phyloP scores from a whole-genome alignment of 2,797 vertebrate species.

The Cyclura pinguis region DNA sequence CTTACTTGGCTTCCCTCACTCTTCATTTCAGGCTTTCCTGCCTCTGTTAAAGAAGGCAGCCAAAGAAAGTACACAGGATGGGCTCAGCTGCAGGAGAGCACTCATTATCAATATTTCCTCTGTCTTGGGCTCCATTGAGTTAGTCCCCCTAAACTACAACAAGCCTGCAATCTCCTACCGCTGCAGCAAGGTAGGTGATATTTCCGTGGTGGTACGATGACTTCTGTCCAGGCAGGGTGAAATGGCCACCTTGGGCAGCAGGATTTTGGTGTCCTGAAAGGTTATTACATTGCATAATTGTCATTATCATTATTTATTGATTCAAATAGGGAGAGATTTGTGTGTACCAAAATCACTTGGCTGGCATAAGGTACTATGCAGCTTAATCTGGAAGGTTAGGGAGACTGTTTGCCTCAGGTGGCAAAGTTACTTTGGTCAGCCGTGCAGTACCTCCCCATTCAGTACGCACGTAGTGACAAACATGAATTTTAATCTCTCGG shows the following conservation, averaged over 20 bases:
- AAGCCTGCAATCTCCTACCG: constrained; percentile 69
- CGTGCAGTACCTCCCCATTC: not conserved
- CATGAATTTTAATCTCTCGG: not conserved
- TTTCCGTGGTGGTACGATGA: not conserved
- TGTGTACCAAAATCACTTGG: not conserved
- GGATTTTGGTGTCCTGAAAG: too few species aligned
- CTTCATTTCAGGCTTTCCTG: constrained; percentile 76
- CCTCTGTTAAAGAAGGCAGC: constrained; percentile 77
- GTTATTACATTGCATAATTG: too few species aligned
- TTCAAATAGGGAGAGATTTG: too few species aligned
- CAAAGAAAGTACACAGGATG: constrained; percentile 60
- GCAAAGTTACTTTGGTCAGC: not conserved
- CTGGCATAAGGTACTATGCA: not conserved
- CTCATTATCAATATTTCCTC: constrained; percentile 81
- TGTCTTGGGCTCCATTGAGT: constrained; percentile 59
- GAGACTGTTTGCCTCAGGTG: not conserved
- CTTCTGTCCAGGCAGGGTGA: too few species aligned
- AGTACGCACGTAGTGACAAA: not conserved
- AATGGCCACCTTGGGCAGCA: too few species aligned
- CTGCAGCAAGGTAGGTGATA: constrained; percentile 77
- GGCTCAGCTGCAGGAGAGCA: constrained; percentile 79
- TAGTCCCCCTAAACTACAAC: constrained; percentile 7
- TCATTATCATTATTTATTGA: too few species aligned
- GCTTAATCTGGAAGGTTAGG: too few species aligned
- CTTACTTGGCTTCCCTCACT: not conserved